A percentile compares a stretch with the other conserved stretches of the same genome.
Conservation (phyloP, 2,797 vertebrate species). For the Galagoides demidoff region DNA sequence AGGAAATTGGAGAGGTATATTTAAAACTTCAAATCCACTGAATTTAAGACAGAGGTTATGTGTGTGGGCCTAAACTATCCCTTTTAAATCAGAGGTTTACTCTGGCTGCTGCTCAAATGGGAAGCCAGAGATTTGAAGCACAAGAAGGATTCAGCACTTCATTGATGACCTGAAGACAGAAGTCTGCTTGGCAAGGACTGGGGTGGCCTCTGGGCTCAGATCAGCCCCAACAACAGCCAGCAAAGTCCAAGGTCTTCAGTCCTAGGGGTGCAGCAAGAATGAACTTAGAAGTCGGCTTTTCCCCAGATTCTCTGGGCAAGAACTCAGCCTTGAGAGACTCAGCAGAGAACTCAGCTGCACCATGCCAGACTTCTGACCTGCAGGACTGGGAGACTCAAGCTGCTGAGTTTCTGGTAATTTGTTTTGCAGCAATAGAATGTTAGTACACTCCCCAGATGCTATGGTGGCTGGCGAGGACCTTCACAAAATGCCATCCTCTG, state of each 20-base stretch:
- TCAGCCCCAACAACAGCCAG: background rate
- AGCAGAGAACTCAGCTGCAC: background rate
- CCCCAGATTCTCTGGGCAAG: background rate
- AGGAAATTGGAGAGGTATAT: background rate
- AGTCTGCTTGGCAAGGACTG: background rate
- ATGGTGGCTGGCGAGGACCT: background rate
- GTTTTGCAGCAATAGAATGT: background rate
- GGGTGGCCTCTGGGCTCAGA: background rate
- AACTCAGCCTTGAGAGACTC: background rate
- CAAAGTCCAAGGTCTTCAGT: background rate
- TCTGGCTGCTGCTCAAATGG: background rate
- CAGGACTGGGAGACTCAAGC: background rate
- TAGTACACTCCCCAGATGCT: background rate
- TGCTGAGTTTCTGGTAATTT: background rate
- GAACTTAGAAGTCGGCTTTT: background rate
- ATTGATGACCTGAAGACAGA: background rate
- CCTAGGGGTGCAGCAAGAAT: background rate
- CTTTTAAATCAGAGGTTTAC: background rate
- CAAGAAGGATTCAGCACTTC: background rate
- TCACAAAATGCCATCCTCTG: background rate
- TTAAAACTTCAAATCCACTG: background rate
- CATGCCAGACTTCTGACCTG: background rate
- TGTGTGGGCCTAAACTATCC: background rate
- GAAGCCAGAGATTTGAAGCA: background rate
- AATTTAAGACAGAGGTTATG: background rate